A percentile compares a stretch with the other conserved stretches of the same genome.
These are phyloP conservation scores for Autographa gamma DNA, from an alignment of 2,888 invertebrate genomes.

Conservation along the genomic window DNA sequence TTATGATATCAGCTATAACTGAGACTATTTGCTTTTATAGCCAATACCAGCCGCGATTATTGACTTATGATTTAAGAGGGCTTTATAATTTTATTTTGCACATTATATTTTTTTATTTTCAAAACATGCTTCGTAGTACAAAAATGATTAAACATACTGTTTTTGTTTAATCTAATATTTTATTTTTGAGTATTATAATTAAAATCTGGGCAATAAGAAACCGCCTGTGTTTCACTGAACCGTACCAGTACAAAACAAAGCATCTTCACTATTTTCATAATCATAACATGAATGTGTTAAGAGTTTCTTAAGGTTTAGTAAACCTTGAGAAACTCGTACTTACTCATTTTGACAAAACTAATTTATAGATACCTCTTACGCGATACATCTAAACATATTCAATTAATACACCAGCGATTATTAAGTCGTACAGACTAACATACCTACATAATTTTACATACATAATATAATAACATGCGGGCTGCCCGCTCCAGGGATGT, in stretches of 20 bases:
- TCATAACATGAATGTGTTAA: too few relatives aligned
- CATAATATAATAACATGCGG: slow-evolving; percentile 52
- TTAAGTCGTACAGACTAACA: slow-evolving; percentile 29
- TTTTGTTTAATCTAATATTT: too few relatives aligned
- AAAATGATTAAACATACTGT: too few relatives aligned
- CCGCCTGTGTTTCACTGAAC: too few relatives aligned
- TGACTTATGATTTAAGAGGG: slow-evolving; percentile 32
- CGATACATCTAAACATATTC: slow-evolving; percentile 1
- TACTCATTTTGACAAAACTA: not conserved
- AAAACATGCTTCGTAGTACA: too few relatives aligned
- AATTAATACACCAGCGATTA: slow-evolving; percentile 21
- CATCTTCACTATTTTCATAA: too few relatives aligned
- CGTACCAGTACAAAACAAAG: too few relatives aligned
- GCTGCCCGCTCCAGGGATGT: slow-evolving; percentile 51
- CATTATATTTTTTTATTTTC: not conserved
- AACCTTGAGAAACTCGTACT: too few relatives aligned
- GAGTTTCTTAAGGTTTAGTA: too few relatives aligned
- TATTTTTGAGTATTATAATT: too few relatives aligned
- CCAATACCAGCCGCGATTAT: slow-evolving; percentile 29
- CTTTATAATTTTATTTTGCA: not conserved
- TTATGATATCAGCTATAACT: slow-evolving; percentile 40
- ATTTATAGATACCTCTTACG: not conserved
- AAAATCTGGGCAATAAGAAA: too few relatives aligned
- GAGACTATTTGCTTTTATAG: slow-evolving; percentile 41
- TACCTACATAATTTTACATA: slow-evolving; percentile 37